Base-by-base conservation (phyloP, 2,797 vertebrate genomes). In the Labroides dimidiatus region DNA sequence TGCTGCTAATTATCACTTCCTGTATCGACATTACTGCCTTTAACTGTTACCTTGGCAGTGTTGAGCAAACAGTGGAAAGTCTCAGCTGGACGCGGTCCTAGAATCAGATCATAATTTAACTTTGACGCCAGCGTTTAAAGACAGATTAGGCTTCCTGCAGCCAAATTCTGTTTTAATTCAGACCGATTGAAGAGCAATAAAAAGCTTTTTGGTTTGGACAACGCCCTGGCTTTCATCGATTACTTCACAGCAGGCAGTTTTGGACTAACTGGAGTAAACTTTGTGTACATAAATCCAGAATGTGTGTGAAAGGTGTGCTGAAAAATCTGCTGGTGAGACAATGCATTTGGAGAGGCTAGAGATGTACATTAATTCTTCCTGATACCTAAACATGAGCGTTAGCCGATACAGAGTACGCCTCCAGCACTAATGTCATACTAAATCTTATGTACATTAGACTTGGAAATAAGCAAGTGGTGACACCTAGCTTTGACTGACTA, bases 21-120 rank as follows among this genome's bases (percentile, higher is more conserved):
- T 51, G 57, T 87, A 85, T 84, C 78, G 84, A 88, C 64, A 13
- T 66, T 47, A 71, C 81, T 85, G 88, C 82, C 80, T 75, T 84
- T 73, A 69, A 85, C 77, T 65, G 69, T 84, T 85, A 83, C 76
- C 71, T 81, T 89, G 88, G 89, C 90, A 89, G 88, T 85, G 83
- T 62, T 79, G 76, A 73, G 85, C 72, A 1, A 77, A 86, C 48
- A 16, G 64, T 65, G 77, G 59, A 65, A 71, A 77, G 68, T 84
- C 64, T 80, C 65, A 71, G 67, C 77, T 87, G 85, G 84, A 85
- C 69, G 36, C 49, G 21, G 44, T 83, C 85, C 70, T 69, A 53
- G 69, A 76, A 69, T 77, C 48, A 66, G 69, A 80, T 78, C 64
- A 69, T 71, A 72, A 70, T 79, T 84, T 58, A 59, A 60, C 50